Evolutionary conservation across 2,797 vertebrate genomes (phyloP).

Genomic region (Morelia viridis): DNA sequence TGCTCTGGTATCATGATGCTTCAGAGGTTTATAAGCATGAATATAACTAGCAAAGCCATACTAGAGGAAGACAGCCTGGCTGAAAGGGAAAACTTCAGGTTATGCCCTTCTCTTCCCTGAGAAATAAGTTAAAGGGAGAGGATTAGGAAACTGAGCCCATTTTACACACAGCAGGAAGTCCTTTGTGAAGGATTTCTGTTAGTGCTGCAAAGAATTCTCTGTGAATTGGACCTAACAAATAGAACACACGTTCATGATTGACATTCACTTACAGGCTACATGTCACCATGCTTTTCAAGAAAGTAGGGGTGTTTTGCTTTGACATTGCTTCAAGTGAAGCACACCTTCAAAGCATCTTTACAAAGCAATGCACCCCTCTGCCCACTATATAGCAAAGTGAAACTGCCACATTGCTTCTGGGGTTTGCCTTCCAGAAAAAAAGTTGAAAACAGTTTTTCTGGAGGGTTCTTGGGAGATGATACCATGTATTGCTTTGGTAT

Average conservation of each 20-base stretch:
- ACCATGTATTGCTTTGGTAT: background rate
- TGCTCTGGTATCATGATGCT: background rate
- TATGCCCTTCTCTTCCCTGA: background rate
- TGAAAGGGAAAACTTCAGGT: constrained; percentile 4
- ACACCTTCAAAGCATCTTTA: background rate
- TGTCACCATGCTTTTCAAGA: background rate
- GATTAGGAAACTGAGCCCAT: background rate
- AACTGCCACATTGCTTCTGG: background rate
- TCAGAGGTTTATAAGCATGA: constrained; percentile 4
- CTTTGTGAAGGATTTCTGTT: background rate
- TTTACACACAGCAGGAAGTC: background rate
- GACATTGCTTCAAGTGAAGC: background rate
- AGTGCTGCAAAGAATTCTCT: background rate
- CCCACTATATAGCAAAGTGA: background rate
- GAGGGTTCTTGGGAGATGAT: background rate
- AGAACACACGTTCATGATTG: background rate
- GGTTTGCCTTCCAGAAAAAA: background rate
- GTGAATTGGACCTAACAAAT: background rate
- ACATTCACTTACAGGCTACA: background rate
- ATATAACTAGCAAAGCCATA: background rate
- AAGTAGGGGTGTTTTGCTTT: background rate
- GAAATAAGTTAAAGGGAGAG: background rate
- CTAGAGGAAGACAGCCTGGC: background rate
- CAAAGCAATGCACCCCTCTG: background rate
- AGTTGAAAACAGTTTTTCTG: background rate